A percentile compares a stretch with the other conserved stretches of the same genome.
These are phyloP conservation scores for Bradypus variegatus DNA, from an alignment of 2,797 vertebrate species.

Conservation along the genomic window DNA sequence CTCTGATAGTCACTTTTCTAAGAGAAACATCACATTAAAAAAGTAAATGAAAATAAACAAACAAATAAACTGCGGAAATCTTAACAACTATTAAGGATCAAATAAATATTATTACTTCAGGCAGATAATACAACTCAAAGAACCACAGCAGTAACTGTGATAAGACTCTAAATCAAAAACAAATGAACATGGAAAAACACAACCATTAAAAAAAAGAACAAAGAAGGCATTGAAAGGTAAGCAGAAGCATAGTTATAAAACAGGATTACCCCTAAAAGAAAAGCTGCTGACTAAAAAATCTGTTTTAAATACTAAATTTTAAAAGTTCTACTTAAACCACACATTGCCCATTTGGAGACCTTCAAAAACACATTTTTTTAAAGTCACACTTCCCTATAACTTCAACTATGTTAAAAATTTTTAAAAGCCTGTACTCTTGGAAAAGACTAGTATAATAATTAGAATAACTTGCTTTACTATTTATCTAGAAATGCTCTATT, in stretches of 20 bases:
- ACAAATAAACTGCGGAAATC: neutral
- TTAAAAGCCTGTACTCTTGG: neutral
- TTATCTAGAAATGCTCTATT: conserved; percentile 47
- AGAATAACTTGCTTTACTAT: conserved; percentile 40
- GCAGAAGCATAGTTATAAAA: neutral
- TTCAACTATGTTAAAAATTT: neutral
- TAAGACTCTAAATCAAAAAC: neutral
- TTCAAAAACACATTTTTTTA: neutral
- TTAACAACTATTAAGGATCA: neutral
- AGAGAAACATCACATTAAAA: conserved; percentile 6
- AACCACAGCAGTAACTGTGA: neutral
- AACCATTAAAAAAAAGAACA: neutral
- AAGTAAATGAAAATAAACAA: neutral
- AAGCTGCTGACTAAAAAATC: neutral
- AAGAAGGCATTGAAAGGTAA: neutral
- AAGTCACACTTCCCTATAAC: neutral
- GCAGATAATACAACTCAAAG: neutral
- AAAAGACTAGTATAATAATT: conserved; percentile 31
- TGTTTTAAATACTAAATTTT: conserved; percentile 21
- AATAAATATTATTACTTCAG: neutral
- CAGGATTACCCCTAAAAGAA: neutral
- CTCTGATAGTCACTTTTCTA: conserved; percentile 11
- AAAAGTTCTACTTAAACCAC: neutral
- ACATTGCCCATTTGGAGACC: neutral
- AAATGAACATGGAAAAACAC: conserved; percentile 5